Conservation (phyloP, 2,888 invertebrate genomes). For the Tachystola acroxantha region DNA sequence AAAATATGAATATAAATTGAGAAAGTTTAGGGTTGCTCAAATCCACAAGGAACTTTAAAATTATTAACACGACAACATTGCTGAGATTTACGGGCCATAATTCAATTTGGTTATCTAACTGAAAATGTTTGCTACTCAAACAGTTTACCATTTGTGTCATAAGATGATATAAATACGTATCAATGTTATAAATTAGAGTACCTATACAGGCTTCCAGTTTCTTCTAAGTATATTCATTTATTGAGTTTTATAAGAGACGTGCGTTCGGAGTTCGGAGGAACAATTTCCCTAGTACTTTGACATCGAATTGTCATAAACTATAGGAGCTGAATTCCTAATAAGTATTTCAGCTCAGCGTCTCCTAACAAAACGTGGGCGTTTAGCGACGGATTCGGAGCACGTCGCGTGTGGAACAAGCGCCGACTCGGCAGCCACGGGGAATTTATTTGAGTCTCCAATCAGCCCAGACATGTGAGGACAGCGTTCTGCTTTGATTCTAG, state of each 20-base stretch:
- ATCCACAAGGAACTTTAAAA: slow-evolving; percentile 59
- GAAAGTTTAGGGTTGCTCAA: slow-evolving; percentile 64
- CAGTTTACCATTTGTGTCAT: not conserved
- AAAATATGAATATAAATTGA: slow-evolving; percentile 74
- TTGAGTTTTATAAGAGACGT: no score
- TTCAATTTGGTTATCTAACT: slow-evolving; percentile 23
- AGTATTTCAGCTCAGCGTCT: not conserved
- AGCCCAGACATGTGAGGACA: slow-evolving; percentile 50
- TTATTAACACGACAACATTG: slow-evolving; percentile 52
- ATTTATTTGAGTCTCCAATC: slow-evolving; percentile 69
- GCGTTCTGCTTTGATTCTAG: slow-evolving; percentile 41
- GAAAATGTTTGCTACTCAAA: slow-evolving; percentile 2
- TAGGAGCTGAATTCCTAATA: not conserved
- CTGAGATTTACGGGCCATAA: slow-evolving; percentile 37
- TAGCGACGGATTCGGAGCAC: slow-evolving; percentile 16
- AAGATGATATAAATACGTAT: no score
- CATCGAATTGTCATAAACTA: not conserved
- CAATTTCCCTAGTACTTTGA: not conserved
- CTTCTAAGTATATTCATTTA: no score
- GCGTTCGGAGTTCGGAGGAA: no score
- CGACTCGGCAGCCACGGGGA: slow-evolving; percentile 33
- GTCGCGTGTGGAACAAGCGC: slow-evolving; percentile 16
- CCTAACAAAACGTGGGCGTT: not conserved
- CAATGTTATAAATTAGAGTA: no score
- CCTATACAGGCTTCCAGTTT: no score